Evolutionary conservation across 2,797 vertebrate genomes (phyloP).

Genomic region (Lepidocolaptes lacrymiger): DNA sequence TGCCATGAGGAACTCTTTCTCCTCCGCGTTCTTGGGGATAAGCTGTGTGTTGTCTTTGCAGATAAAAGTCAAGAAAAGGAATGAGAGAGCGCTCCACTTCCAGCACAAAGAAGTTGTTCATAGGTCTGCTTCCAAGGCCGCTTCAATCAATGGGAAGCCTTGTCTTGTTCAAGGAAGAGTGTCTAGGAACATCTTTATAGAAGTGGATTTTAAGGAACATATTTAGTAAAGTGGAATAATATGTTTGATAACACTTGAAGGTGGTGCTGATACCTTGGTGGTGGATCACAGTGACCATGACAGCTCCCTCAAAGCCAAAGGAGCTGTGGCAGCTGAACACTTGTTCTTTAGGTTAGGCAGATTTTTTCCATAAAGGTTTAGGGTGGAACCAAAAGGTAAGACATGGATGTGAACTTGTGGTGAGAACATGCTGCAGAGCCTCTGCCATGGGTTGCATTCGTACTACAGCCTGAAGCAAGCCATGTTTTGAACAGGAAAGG

Average conservation of each 20-base stretch:
- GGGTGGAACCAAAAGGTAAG: background rate
- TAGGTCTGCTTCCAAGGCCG: background rate
- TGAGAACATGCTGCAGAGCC: background rate
- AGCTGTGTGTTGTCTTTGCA: background rate
- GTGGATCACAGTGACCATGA: background rate
- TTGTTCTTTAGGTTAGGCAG: background rate
- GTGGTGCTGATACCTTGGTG: background rate
- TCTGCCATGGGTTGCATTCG: accelerated
- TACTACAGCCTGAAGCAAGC: background rate
- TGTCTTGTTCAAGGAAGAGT: background rate
- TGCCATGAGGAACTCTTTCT: background rate
- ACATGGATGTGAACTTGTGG: background rate
- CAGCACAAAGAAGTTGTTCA: background rate
- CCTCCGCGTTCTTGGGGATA: background rate
- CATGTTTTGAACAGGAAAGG: background rate
- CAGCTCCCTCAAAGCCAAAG: background rate
- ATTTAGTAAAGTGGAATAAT: background rate
- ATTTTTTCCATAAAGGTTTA: background rate
- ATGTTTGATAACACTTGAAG: background rate
- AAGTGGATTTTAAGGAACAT: background rate
- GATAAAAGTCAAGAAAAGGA: background rate
- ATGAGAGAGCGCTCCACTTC: background rate
- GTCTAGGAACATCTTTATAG: background rate
- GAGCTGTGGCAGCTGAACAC: background rate
- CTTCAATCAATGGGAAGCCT: background rate